phyloP scores from a whole-genome alignment of 2,888 invertebrate species.

The Unio delphinus region DNA sequence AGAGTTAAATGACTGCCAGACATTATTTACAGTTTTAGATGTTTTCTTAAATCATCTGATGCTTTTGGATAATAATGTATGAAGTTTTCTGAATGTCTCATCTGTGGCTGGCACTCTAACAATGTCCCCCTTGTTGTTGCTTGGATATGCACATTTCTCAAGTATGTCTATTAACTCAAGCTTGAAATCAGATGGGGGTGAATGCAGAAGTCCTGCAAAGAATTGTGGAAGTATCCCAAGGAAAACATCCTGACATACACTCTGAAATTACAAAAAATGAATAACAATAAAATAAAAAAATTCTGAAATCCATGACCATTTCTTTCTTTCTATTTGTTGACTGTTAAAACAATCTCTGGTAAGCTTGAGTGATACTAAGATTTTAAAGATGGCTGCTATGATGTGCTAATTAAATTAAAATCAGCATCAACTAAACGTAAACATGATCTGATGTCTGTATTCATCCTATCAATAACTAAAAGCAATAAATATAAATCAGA shows the following conservation, averaged over 20 bases:
- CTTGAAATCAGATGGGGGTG: conserved; percentile 35
- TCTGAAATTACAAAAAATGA: conserved; percentile 27
- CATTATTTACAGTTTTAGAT: not conserved
- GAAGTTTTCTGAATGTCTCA: conserved; percentile 28
- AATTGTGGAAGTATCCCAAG: conserved; percentile 31
- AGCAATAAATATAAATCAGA: no score
- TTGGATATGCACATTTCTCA: conserved; percentile 41
- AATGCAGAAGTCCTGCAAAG: conserved; percentile 36
- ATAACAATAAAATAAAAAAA: not conserved
- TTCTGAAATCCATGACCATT: no score
- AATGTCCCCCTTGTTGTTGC: conserved; percentile 15
- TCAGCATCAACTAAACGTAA: no score
- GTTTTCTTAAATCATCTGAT: not conserved
- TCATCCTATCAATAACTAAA: no score
- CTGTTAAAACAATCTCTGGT: no score
- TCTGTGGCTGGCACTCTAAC: conserved; percentile 19
- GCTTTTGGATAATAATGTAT: conserved; percentile 23
- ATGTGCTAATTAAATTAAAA: no score
- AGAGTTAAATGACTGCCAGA: no score
- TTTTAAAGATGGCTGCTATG: no score
- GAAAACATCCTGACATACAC: conserved; percentile 53
- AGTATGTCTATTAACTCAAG: conserved; percentile 29
- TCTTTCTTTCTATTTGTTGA: no score
- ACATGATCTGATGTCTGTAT: no score
- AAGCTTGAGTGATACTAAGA: no score